These are phyloP conservation scores for Schizopygopsis pylzovi DNA, from an alignment of 2,797 vertebrate species.

Conservation along the genomic window DNA sequence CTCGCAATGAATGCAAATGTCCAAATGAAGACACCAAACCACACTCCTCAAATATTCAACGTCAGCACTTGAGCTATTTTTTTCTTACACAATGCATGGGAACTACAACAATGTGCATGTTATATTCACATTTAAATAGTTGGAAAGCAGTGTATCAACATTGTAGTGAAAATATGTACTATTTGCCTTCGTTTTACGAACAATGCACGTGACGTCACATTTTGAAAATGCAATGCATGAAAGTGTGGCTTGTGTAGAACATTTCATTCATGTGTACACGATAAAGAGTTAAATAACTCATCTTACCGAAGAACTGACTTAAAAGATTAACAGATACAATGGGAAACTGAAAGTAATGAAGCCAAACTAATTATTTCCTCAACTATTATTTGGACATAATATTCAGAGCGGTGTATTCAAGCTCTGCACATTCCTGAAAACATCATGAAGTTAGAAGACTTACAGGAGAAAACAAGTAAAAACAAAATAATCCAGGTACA, in stretches of 20 bases:
- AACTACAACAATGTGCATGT: conserved; percentile 45
- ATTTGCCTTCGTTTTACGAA: conserved; percentile 6
- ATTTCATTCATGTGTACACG: conserved; percentile 27
- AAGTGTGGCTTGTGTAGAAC: conserved; percentile 4
- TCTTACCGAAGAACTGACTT: neutral
- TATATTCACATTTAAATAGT: conserved; percentile 33
- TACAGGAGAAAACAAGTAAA: conserved; percentile 10
- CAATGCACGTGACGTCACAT: conserved; percentile 2
- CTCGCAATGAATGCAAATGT: conserved; percentile 38
- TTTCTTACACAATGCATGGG: conserved; percentile 46
- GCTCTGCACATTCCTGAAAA: conserved; percentile 3
- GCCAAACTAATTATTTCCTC: conserved; percentile 16
- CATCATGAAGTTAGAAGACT: neutral
- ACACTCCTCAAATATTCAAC: conserved; percentile 45
- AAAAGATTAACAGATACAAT: neutral
- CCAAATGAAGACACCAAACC: conserved; percentile 56
- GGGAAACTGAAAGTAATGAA: neutral
- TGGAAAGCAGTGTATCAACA: neutral
- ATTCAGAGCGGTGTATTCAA: neutral
- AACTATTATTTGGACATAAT: neutral
- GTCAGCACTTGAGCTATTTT: conserved; percentile 15
- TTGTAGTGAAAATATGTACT: neutral
- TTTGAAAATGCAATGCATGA: conserved; percentile 14
- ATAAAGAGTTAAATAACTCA: neutral
- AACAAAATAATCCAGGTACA: conserved; percentile 11